A percentile compares a stretch with the other conserved stretches of the same genome.
phyloP scores from a whole-genome alignment of 1,140 invertebrate species.

The Drosophila nigrodunni region DNA sequence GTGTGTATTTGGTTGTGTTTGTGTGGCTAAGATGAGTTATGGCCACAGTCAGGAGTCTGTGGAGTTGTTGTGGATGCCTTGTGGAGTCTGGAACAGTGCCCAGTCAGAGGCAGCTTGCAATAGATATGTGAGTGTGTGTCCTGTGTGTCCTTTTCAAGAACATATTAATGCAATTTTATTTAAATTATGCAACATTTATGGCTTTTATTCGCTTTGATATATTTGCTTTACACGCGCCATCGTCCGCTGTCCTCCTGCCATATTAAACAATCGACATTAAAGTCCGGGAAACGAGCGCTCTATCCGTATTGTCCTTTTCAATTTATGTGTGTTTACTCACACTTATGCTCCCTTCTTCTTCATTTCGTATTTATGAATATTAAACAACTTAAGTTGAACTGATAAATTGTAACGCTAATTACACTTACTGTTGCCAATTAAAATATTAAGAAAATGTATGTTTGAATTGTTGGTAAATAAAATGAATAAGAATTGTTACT shows the following conservation, averaged over 20 bases:
- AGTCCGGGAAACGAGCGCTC: conserved; percentile 38
- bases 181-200: conserved; percentile 78
- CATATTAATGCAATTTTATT: conserved; percentile 82
- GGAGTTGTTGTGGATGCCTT: conserved; percentile 28
- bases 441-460: conserved; percentile 41
- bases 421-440: conserved; percentile 54
- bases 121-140: conserved; percentile 14
- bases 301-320: conserved; percentile 52
- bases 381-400: conserved; percentile 64
- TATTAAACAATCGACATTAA: conserved; percentile 21
- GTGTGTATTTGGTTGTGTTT: conserved; percentile 24
- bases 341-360: conserved; percentile 7
- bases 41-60: conserved; percentile 26
- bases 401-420: conserved; percentile 75
- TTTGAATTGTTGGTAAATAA: neutral
- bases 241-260: conserved; percentile 23
- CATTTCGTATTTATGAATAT: conserved; percentile 51
- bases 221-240: conserved; percentile 57
- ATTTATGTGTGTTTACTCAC: conserved; percentile 23
- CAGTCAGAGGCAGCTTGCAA: conserved; percentile 44
- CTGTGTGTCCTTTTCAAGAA: conserved; percentile 47
- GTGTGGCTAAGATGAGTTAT: conserved; percentile 63
- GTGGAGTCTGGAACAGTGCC: conserved; percentile 55
- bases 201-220: conserved; percentile 59
- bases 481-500: neutral